A percentile compares a stretch with the other conserved stretches of the same genome.
phyloP scores from a whole-genome alignment of 53 echinoderm and acorn worm species.

The Hippasteria phrygiana region DNA sequence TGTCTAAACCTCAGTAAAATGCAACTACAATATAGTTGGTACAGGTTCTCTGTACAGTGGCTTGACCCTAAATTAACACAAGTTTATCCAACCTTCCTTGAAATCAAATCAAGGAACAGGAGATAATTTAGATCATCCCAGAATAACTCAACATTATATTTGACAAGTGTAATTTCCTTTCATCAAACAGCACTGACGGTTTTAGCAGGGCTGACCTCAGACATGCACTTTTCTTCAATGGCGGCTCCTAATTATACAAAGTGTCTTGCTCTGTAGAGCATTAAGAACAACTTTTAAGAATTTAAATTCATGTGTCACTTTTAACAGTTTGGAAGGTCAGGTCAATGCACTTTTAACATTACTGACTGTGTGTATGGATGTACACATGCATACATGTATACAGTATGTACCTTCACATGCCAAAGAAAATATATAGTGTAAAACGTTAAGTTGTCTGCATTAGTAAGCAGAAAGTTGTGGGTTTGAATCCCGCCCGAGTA shows the following conservation, averaged over 20 bases:
- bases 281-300: constrained; percentile 59
- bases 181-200: constrained; percentile 2
- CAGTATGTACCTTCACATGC: too few relatives aligned
- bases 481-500: too few relatives aligned
- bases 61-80: too few relatives aligned
- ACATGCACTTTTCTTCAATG: constrained; percentile 47
- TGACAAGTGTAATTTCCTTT: constrained; percentile 44
- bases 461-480: too few relatives aligned
- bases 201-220: constrained; percentile 33
- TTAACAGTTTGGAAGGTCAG: constrained; percentile 35
- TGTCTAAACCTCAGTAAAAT: too few relatives aligned
- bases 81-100: background rate
- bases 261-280: constrained; percentile 48
- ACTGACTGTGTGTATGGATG: background rate
- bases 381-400: too few relatives aligned
- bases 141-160: background rate
- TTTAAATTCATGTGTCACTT: constrained; percentile 53
- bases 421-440: too few relatives aligned
- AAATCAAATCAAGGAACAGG: background rate
- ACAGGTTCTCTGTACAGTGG: too few relatives aligned
- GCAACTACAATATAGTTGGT: too few relatives aligned
- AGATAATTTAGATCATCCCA: background rate
- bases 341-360: constrained; percentile 36
- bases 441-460: too few relatives aligned
- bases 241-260: constrained; percentile 23